Conservation (phyloP, 2,888 invertebrate species). For the Meganola albula region DNA sequence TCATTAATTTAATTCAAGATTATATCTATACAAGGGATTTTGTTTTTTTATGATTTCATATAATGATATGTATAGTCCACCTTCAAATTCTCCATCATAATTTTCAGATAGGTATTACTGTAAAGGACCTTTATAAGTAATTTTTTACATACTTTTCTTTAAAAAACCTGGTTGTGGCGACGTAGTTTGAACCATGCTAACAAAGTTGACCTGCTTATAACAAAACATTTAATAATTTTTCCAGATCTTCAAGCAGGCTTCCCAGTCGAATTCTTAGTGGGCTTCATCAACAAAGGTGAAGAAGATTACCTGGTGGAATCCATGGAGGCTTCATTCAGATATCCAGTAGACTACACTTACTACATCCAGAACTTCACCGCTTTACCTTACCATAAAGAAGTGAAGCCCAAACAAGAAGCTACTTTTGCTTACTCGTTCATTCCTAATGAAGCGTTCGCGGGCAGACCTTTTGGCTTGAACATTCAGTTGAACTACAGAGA, state of each 20-base stretch:
- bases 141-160: too few species aligned
- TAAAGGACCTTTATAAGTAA: too few species aligned
- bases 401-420: constrained; percentile 94
- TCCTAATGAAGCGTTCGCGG: constrained; percentile 97
- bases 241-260: constrained; percentile 95
- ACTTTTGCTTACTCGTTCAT: constrained; percentile 96
- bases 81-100: too few species aligned
- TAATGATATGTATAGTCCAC: too few species aligned
- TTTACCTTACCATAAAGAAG: constrained; percentile 89
- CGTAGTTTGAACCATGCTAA: too few species aligned
- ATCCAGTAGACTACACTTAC: constrained; percentile 98
- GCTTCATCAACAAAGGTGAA: constrained; percentile 96
- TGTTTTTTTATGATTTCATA: too few species aligned
- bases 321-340: constrained; percentile 98
- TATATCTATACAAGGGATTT: too few species aligned
- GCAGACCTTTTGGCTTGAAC: constrained; percentile 96
- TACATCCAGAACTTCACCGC: constrained; percentile 99
- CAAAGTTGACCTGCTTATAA: too few species aligned
- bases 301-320: constrained; percentile 94
- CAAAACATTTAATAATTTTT: too few species aligned
- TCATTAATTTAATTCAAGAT: too few species aligned
- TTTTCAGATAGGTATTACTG: too few species aligned
- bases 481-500: constrained; percentile 95
- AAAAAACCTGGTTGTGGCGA: too few species aligned
- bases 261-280: constrained; percentile 95